These are phyloP conservation scores for Cerceris ruficornis DNA, from an alignment of 2,888 invertebrate species.

Conservation along the genomic window DNA sequence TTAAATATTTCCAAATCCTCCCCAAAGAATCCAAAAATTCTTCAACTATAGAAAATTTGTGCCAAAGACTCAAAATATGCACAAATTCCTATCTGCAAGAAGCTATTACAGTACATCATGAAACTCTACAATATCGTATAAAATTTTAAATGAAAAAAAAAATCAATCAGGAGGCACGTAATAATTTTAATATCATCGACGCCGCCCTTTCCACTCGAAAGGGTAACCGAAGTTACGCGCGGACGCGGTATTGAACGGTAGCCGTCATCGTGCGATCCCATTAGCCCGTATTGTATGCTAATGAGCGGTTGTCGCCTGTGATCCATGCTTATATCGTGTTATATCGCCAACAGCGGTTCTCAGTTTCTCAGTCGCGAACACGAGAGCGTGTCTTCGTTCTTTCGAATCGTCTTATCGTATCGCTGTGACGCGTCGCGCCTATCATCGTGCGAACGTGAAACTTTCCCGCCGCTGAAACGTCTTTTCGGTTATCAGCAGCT, in stretches of 20 bases:
- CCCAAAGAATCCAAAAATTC: not conserved
- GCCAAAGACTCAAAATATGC: not conserved
- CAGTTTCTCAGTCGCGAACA: slow-evolving; percentile 52
- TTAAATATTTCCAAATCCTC: too few species aligned
- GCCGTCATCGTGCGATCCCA: slow-evolving; percentile 78
- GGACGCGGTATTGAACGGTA: slow-evolving; percentile 71
- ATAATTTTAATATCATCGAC: slow-evolving; percentile 42
- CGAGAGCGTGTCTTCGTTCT: slow-evolving; percentile 27
- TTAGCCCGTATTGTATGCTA: slow-evolving; percentile 79
- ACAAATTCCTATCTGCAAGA: not conserved
- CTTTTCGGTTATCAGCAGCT: not conserved
- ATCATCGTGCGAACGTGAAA: slow-evolving; percentile 12
- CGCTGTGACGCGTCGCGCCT: not conserved
- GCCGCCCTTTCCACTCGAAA: slow-evolving; percentile 30
- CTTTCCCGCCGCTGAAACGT: not conserved
- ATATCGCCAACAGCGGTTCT: slow-evolving; percentile 69
- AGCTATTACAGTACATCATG: not conserved
- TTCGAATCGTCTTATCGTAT: not conserved
- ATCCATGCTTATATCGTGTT: slow-evolving; percentile 74
- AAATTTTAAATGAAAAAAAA: not conserved
- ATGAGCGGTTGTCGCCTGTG: slow-evolving; percentile 76
- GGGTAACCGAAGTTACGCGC: slow-evolving; percentile 47
- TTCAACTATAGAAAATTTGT: not conserved
- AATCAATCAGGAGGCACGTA: slow-evolving; percentile 8
- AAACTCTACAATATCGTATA: not conserved